A percentile compares a stretch with the other conserved stretches of the same genome.
phyloP scores from a whole-genome alignment of 2,113 vertebrate genomes.

The Ochotona curzoniae region DNA sequence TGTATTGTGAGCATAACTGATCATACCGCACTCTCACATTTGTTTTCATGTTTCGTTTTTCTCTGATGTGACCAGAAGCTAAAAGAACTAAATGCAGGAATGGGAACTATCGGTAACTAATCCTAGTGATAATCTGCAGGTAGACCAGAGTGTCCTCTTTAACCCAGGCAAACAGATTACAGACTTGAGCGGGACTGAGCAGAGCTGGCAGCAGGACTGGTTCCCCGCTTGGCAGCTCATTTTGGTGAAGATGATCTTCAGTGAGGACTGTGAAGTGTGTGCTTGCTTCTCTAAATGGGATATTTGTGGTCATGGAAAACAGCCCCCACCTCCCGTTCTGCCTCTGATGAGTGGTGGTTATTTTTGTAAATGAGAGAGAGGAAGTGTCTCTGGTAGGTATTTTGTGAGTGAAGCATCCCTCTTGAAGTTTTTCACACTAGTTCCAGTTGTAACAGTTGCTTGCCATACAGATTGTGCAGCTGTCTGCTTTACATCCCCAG shows the following conservation, averaged over 20 bases:
- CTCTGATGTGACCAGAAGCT: neutral
- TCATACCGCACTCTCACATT: neutral
- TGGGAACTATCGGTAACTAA: neutral
- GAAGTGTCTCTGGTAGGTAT: neutral
- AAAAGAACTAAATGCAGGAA: neutral
- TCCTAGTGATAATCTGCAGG: neutral
- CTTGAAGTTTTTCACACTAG: neutral
- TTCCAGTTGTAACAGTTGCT: neutral
- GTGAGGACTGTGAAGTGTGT: neutral
- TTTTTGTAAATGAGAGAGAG: neutral
- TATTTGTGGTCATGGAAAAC: neutral
- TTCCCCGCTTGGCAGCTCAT: neutral
- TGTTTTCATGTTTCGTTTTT: neutral
- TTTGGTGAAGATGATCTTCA: constrained; percentile 25
- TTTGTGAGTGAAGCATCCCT: neutral
- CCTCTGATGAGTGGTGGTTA: neutral
- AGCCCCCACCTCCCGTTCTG: neutral
- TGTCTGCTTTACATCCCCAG: neutral
- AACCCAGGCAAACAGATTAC: neutral
- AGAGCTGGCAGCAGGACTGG: neutral
- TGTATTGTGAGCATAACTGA: too few relatives aligned
- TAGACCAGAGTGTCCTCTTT: neutral
- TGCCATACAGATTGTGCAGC: neutral
- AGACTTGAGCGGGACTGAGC: neutral
- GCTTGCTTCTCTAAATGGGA: neutral